Evolutionary conservation across 1,140 invertebrate genomes (phyloP).

Genomic region (Chrysomallon squamiferum): DNA sequence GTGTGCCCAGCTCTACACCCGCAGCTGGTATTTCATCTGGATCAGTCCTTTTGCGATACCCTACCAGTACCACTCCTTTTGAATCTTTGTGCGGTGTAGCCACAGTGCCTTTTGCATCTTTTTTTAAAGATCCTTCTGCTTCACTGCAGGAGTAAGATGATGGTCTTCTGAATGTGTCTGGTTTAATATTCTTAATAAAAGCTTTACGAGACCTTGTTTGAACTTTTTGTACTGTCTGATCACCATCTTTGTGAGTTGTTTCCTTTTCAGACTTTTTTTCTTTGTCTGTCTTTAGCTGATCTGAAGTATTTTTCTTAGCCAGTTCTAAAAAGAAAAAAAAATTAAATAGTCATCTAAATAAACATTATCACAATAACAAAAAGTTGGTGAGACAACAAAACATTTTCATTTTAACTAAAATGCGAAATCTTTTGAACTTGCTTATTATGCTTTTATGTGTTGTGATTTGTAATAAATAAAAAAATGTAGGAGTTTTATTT

Average conservation of each 20-base stretch:
- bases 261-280: neutral
- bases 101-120: slow-evolving; percentile 5
- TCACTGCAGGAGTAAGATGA: slow-evolving; percentile 55
- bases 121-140: slow-evolving; percentile 22
- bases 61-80: slow-evolving; percentile 47
- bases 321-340: slow-evolving; percentile 1
- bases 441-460: too few species aligned
- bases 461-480: too few species aligned
- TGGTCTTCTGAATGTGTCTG: slow-evolving; percentile 56
- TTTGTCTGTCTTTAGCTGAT: neutral
- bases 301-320: neutral
- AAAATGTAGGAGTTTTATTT: too few species aligned
- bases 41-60: slow-evolving; percentile 59
- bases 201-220: slow-evolving; percentile 30
- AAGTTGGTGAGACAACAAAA: too few species aligned
- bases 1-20: slow-evolving; percentile 60
- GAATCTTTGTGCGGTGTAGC: slow-evolving; percentile 16
- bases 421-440: too few species aligned
- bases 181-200: slow-evolving; percentile 60
- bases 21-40: slow-evolving; percentile 23
- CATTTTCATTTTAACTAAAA: too few species aligned
- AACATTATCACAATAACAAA: too few species aligned
- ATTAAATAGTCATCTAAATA: too few species aligned
- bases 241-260: neutral
- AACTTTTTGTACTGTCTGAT: neutral